A percentile compares a stretch with the other conserved stretches of the same genome.
Evolutionary conservation across 2,113 vertebrate species (phyloP).

Genomic region (Oryzias celebensis): DNA sequence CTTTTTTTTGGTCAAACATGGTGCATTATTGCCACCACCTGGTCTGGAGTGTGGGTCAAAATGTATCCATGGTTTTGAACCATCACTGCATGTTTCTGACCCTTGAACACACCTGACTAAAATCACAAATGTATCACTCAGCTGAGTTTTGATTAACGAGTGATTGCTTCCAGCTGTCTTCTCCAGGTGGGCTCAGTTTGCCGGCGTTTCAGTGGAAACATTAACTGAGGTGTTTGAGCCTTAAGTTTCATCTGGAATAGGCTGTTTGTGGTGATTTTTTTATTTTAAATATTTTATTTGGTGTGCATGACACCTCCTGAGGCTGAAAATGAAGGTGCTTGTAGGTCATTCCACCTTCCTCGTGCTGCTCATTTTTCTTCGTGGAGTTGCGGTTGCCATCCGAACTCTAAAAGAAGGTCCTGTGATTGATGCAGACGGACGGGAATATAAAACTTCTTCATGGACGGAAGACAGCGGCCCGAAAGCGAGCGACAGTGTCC

Average conservation of each 20-base stretch:
- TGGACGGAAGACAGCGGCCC: not conserved
- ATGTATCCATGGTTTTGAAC: no score
- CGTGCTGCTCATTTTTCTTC: not conserved
- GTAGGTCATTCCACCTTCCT: not conserved
- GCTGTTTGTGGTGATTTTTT: no score
- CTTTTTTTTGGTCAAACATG: no score
- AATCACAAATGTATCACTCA: no score
- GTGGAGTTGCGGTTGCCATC: conserved; percentile 13
- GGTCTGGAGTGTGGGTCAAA: no score
- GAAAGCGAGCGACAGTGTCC: not conserved
- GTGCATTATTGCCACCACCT: no score
- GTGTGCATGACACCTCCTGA: not conserved
- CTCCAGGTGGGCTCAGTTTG: conserved; percentile 12
- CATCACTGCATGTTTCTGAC: no score
- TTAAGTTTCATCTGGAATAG: not conserved
- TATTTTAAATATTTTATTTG: not conserved
- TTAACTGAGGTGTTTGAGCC: not conserved
- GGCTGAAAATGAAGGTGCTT: not conserved
- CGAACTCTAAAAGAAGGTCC: conserved; percentile 31
- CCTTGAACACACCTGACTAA: no score
- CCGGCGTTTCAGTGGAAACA: not conserved
- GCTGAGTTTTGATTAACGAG: not conserved
- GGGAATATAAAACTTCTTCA: conserved; percentile 35
- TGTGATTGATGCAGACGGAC: conserved; percentile 36
- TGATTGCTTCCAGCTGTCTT: conserved; percentile 33